These are phyloP conservation scores for Melanaphis sacchari DNA, from an alignment of 1,140 invertebrate genomes.

Conservation along the genomic window DNA sequence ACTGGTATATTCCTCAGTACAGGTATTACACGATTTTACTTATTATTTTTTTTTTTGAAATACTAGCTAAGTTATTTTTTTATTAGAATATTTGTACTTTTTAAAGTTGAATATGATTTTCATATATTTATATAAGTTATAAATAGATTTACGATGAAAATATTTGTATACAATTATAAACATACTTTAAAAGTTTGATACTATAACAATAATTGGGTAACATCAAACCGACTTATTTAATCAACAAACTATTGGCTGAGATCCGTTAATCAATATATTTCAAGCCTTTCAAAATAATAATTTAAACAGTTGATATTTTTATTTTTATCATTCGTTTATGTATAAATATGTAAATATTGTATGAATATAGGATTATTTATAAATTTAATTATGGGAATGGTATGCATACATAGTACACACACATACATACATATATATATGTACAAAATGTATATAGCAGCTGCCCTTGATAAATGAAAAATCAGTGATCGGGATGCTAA, in stretches of 20 bases:
- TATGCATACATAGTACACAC: too few relatives aligned
- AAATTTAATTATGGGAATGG: background rate
- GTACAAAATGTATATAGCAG: too few relatives aligned
- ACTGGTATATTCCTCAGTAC: background rate
- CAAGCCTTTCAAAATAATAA: background rate
- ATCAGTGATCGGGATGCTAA: too few relatives aligned
- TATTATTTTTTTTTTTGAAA: background rate
- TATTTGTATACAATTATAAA: background rate
- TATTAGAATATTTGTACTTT: background rate
- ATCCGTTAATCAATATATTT: background rate
- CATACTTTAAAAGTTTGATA: background rate
- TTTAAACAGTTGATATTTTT: background rate
- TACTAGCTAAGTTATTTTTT: background rate
- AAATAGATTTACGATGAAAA: background rate
- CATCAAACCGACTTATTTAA: background rate
- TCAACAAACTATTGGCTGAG: background rate
- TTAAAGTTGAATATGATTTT: background rate
- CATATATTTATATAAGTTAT: background rate
- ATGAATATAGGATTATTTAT: background rate
- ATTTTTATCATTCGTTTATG: background rate
- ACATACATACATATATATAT: too few relatives aligned
- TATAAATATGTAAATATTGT: background rate
- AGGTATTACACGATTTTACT: background rate
- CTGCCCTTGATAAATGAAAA: too few relatives aligned
- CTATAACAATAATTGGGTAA: background rate